A percentile compares a stretch with the other conserved stretches of the same genome.
phyloP scores from a whole-genome alignment of 2,113 vertebrate genomes.

The Ictalurus furcatus region DNA sequence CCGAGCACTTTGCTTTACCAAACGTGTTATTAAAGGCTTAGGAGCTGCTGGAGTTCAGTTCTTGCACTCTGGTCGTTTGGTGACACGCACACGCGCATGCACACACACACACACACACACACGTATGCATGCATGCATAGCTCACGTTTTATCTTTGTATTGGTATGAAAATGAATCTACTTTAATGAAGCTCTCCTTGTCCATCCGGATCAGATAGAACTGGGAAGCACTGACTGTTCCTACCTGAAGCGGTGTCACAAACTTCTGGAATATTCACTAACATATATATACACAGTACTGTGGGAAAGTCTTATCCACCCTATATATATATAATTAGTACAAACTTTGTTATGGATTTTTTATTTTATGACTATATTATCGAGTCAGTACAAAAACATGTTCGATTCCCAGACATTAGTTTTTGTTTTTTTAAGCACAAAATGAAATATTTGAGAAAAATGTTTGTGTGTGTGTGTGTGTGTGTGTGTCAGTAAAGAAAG shows the following conservation, averaged over 20 bases:
- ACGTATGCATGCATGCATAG: neutral
- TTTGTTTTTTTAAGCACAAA: too few species aligned
- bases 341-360: too few species aligned
- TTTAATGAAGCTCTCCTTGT: neutral
- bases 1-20: conserved; percentile 44
- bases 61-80: neutral
- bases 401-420: too few species aligned
- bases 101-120: neutral
- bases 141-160: neutral
- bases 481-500: too few species aligned
- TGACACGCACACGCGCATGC: neutral
- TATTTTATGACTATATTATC: too few species aligned
- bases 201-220: neutral
- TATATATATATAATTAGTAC: too few species aligned
- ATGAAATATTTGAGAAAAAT: too few species aligned
- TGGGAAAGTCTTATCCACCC: too few species aligned
- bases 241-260: neutral
- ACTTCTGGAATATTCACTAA: neutral
- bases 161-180: neutral
- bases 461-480: too few species aligned
- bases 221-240: neutral
- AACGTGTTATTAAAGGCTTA: neutral
- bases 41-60: neutral
- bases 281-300: neutral
- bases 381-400: too few species aligned